Evolutionary conservation across 2,797 vertebrate species (phyloP).

Genomic region (Ataeniobius toweri): DNA sequence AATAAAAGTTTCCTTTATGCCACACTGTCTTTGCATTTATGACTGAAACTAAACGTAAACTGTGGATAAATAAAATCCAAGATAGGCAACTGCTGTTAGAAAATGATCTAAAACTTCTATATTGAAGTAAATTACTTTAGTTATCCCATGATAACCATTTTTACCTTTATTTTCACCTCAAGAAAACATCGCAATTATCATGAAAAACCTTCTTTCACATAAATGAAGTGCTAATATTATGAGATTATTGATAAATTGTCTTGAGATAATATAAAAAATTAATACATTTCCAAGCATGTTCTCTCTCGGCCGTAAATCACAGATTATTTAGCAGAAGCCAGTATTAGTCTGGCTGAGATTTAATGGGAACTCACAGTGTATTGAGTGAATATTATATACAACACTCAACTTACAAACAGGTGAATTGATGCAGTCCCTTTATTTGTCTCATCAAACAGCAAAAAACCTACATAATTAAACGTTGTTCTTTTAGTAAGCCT

Average conservation of each 20-base stretch:
- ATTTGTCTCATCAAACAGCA: background rate
- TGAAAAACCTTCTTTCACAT: background rate
- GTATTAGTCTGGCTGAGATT: background rate
- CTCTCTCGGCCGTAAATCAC: background rate
- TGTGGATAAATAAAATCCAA: background rate
- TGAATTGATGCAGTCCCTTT: background rate
- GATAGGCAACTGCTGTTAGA: background rate
- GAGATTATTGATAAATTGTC: background rate
- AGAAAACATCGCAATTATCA: background rate
- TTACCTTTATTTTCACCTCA: background rate
- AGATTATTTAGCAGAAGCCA: background rate
- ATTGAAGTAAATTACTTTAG: no score
- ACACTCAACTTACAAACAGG: background rate
- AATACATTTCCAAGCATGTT: background rate
- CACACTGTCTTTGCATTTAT: no score
- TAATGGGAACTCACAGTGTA: background rate
- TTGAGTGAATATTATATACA: background rate
- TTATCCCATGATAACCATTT: no score
- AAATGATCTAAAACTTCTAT: no score
- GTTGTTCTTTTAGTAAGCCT: background rate
- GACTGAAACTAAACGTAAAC: no score
- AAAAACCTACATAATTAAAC: background rate
- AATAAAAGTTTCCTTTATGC: no score
- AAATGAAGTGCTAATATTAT: background rate
- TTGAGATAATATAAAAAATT: background rate